phyloP scores from a whole-genome alignment of 2,113 vertebrate species.

The Neogobius melanostomus region DNA sequence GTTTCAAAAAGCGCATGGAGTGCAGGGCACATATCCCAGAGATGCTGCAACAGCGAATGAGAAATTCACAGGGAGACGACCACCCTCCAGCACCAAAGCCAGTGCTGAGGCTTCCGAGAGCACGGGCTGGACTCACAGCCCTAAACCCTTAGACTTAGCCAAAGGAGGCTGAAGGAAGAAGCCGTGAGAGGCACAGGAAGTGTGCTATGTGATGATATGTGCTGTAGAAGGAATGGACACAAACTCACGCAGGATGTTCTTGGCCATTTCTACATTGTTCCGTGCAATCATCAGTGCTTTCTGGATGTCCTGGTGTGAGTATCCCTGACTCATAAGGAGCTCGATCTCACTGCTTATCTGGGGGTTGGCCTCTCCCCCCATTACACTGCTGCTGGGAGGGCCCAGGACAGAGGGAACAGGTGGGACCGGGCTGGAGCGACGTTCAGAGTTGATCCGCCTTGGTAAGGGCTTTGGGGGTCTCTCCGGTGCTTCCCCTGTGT shows the following conservation, averaged over 20 bases:
- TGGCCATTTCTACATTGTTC: constrained; percentile 99
- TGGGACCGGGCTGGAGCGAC: constrained; percentile 82
- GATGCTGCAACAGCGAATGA: constrained; percentile 48
- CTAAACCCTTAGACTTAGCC: constrained; percentile 48
- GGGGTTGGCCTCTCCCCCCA: constrained; percentile 65
- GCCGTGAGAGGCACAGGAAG: constrained; percentile 12
- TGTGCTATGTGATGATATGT: constrained; percentile 91
- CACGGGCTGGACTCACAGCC: constrained; percentile 38
- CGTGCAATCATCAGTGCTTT: constrained; percentile 97
- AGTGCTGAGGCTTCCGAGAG: constrained; percentile 49
- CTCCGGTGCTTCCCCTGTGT: constrained; percentile 86
- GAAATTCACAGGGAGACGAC: constrained; percentile 50
- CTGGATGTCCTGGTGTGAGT: constrained; percentile 98
- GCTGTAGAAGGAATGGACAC: constrained; percentile 91
- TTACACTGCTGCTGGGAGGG: constrained; percentile 21
- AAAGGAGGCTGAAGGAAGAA: constrained; percentile 49
- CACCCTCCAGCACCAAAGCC: constrained; percentile 51
- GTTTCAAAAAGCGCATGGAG: constrained; percentile 54
- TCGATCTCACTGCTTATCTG: constrained; percentile 95
- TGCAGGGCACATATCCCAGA: constrained; percentile 52
- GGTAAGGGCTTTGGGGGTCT: constrained; percentile 94
- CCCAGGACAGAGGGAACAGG: constrained; percentile 48
- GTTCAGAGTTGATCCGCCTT: constrained; percentile 90
- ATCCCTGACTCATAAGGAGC: constrained; percentile 94
- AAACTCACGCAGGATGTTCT: constrained; percentile 96